Evolutionary conservation across 2,113 vertebrate species (phyloP), one percentile per base, ranked within the genome.

Genomic region (Neoarius graeffei): DNA sequence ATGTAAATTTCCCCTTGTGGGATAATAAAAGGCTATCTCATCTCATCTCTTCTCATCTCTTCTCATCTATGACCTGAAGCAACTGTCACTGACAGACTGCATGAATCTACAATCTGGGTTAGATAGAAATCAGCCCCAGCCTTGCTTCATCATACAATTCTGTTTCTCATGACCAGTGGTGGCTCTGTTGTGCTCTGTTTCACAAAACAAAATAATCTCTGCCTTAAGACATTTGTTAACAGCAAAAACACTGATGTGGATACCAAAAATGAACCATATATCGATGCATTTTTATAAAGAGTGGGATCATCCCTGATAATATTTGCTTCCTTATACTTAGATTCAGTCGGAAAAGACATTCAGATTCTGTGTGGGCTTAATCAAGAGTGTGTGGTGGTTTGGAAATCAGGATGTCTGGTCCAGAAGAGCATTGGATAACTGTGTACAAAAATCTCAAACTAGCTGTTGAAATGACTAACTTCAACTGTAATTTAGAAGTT

Each of bases 401-500:
- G 20, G 19, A 89, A 86, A 86, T 84, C 83, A 73, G 80, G 83
- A 87, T 64, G 76, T 57, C 3, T 48, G 80, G 83, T 86, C 87
- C 23, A 64, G 81, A 83, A 69, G 13, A 85, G 15, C 69, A 60
- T 59, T 86, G 56, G 57, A 10, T 73, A 66, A 84, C 84, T 86
- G 83, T 82, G 66, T 59, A 27, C 48, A 77, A 77, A 77, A 54
- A 52, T 77, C 10, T 85, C 52, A 88, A 86, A 90, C 88, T 3
- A 88, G 86, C 69, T 35, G 86, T 85, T 85, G 50, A 57, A 79
- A 62, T 54, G 3, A 30, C 90, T 90, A 77, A 89, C 89, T 86
- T 85, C 60, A 86, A 73, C 67, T 35, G 59, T 56, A 81, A 89
- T 69, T 84, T 35, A 52, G 30, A 62, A 82, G 81, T 91, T 86